These are phyloP conservation scores for Xanthia togata DNA, from an alignment of 2,888 invertebrate species.

Conservation along the genomic window DNA sequence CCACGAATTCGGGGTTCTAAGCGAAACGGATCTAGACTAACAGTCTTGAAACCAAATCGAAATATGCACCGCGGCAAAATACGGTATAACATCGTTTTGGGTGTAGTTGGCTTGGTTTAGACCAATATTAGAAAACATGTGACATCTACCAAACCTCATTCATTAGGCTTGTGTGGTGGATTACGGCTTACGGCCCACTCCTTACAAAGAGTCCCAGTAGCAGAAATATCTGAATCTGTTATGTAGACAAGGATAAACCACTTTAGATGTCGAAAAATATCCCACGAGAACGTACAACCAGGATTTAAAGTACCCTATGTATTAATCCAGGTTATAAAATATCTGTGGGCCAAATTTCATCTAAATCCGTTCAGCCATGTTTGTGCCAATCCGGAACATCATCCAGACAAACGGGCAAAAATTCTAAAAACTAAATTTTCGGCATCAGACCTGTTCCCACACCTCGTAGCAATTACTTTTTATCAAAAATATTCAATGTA, in stretches of 20 bases:
- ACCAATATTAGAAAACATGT: background rate
- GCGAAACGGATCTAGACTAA: conserved; percentile 29
- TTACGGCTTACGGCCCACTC: background rate
- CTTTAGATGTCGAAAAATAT: no score
- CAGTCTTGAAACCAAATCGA: conserved; percentile 25
- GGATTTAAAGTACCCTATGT: no score
- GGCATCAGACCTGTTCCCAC: no score
- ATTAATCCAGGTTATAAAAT: no score
- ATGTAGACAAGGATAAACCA: background rate
- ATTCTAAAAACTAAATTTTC: no score
- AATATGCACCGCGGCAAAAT: background rate
- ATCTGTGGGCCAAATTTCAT: no score
- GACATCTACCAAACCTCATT: background rate
- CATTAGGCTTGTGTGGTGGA: background rate
- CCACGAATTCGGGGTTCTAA: conserved; percentile 37
- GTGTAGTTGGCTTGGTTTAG: background rate
- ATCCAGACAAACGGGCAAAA: no score
- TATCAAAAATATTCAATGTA: no score
- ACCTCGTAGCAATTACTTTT: no score
- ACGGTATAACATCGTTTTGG: background rate
- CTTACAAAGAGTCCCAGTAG: background rate
- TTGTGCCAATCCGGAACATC: no score
- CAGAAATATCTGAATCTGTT: background rate
- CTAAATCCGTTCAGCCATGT: no score
- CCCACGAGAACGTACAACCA: no score